Evolutionary conservation across 2,888 invertebrate genomes (phyloP).

Genomic region (Chrysolina oricalcia): DNA sequence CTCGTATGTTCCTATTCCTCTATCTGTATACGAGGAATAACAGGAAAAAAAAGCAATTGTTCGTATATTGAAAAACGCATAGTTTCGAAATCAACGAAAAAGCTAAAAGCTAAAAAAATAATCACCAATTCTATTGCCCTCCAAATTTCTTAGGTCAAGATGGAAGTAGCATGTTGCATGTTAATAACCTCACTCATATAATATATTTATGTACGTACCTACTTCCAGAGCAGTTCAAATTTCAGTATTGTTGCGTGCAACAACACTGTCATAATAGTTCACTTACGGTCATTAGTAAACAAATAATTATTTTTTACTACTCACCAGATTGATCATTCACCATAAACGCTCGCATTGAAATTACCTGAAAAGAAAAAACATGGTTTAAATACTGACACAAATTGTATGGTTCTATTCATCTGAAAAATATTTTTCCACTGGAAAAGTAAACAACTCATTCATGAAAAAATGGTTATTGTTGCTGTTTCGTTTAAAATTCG

Average conservation of each 20-base stretch:
- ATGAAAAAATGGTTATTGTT: neutral
- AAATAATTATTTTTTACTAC: neutral
- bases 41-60: no score
- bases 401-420: neutral
- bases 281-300: neutral
- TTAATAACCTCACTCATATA: neutral
- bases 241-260: neutral
- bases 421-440: neutral
- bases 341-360: neutral
- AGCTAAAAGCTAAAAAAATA: no score
- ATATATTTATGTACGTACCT: neutral
- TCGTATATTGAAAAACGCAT: no score
- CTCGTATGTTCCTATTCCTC: no score
- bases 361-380: neutral
- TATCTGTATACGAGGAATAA: no score
- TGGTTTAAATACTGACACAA: neutral
- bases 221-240: neutral
- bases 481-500: neutral
- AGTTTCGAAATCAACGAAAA: no score
- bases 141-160: neutral
- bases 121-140: neutral
- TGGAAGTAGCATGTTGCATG: neutral
- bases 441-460: neutral
- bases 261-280: neutral
- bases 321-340: neutral